Evolutionary conservation across 2,113 vertebrate genomes (phyloP).

Genomic region (Crotophaga sulcirostris): DNA sequence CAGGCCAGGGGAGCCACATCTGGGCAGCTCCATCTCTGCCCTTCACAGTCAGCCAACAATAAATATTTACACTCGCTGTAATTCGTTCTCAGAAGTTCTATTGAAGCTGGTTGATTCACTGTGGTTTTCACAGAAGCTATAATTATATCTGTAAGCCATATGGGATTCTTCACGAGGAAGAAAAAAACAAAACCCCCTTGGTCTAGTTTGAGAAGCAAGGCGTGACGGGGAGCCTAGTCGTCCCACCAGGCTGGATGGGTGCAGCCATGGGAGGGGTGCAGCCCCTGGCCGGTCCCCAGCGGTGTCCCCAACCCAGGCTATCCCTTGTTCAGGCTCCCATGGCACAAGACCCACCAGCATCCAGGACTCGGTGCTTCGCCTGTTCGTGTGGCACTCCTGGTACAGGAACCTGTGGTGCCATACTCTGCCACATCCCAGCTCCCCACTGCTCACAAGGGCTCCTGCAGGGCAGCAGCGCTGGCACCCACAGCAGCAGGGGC

Average conservation of each 20-base stretch:
- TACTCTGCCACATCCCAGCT: not conserved
- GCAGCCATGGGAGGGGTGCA: not conserved
- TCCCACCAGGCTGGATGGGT: not conserved
- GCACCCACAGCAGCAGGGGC: not conserved
- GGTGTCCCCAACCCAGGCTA: fast-evolving
- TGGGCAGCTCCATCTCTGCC: not conserved
- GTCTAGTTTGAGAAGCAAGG: not conserved
- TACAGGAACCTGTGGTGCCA: fast-evolving
- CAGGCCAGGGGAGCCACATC: fast-evolving
- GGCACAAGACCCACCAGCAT: not conserved
- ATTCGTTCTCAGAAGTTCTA: not conserved
- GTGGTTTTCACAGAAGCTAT: not conserved
- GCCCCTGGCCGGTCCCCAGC: not conserved
- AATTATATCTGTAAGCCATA: not conserved
- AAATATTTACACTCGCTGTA: not conserved
- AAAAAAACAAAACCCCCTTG: not conserved
- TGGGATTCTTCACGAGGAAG: not conserved
- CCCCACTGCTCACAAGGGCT: too few species aligned
- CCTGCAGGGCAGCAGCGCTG: not conserved
- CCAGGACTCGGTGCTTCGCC: fast-evolving
- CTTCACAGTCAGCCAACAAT: fast-evolving
- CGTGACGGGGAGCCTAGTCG: fast-evolving
- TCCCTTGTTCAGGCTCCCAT: fast-evolving
- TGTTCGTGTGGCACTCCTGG: fast-evolving
- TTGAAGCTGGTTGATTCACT: not conserved